phyloP scores from a whole-genome alignment of 2,113 vertebrate species.

The Onychorhynchus coronatus region DNA sequence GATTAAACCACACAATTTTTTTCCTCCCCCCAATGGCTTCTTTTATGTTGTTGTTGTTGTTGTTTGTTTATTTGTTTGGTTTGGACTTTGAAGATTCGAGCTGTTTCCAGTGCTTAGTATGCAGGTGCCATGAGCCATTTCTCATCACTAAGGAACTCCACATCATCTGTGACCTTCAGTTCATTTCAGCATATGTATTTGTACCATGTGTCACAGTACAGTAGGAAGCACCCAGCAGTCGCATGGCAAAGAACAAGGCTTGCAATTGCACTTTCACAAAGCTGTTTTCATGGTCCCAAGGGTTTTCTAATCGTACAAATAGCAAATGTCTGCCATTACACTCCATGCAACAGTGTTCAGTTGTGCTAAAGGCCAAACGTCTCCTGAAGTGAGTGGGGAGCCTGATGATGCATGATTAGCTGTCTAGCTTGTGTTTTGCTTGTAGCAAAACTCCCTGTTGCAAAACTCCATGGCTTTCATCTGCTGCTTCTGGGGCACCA shows the following conservation, averaged over 20 bases:
- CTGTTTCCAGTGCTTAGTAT: background rate
- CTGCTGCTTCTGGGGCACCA: background rate
- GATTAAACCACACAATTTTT: background rate
- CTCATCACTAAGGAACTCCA: background rate
- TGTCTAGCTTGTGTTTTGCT: background rate
- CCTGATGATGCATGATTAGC: background rate
- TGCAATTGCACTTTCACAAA: background rate
- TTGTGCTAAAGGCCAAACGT: background rate
- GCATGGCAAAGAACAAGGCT: background rate
- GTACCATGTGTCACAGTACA: background rate
- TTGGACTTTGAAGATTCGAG: background rate
- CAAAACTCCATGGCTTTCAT: background rate
- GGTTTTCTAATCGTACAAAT: constrained; percentile 7
- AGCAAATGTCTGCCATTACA: constrained; percentile 42
- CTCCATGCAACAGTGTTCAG: background rate
- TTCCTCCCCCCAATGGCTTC: background rate
- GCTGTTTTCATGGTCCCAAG: background rate
- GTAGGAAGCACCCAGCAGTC: constrained; percentile 10
- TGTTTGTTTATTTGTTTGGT: background rate
- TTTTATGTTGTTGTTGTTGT: background rate
- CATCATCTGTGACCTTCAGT: constrained; percentile 31
- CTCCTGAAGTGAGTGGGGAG: background rate
- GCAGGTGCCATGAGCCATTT: background rate
- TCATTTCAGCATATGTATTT: background rate
- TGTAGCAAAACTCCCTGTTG: background rate